Evolutionary conservation across 2,797 vertebrate genomes (phyloP), one percentile per base, ranked within the genome.

Genomic region (Borostomias antarcticus): DNA sequence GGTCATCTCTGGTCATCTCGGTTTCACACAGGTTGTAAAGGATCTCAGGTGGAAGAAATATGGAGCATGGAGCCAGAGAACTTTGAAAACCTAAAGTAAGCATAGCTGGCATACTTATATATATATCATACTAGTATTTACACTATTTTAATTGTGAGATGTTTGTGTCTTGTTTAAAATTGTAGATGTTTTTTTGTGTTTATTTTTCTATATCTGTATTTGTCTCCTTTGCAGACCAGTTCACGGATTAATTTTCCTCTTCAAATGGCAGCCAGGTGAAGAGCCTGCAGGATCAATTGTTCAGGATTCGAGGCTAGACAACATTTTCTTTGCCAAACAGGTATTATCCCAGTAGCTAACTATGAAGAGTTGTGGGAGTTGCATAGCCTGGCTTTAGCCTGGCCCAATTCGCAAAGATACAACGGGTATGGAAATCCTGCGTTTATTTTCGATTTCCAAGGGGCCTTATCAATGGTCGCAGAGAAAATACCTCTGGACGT

Each of bases 181-280:
- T n/a, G n/a, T n/a, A n/a, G n/a, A n/a, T n/a, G n/a, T n/a, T n/a
- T n/a, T n/a, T n/a, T n/a, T n/a, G n/a, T n/a, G n/a, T n/a, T n/a
- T n/a, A n/a, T n/a, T n/a, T n/a, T n/a, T n/a, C n/a, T n/a, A n/a
- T n/a, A n/a, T n/a, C n/a, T n/a, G n/a, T n/a, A n/a, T n/a, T n/a
- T n/a, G n/a, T 74, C 0, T 72, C 2, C 19, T 63, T 93, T 92
- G 23, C 86, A 99, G 97, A 86, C 97, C 98, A n/a, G 97, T 98
- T 70, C 97, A 99, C 70, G 98, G 97, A 21, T 84, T 99, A 75
- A 99, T 99, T 86, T 99, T 99, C 89, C 93, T 99, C 58, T 99
- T 98, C 88, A 99, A 99, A 83, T 99, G 97, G 98, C 96, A 98
- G 80, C 95, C 96, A n/a, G 98, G 97, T 66, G 97, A 99, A 79